A percentile compares a stretch with the other conserved stretches of the same genome.
These are phyloP conservation scores for Pseudomugil tenellus DNA, from an alignment of 2,797 vertebrate genomes.

Conservation along the genomic window DNA sequence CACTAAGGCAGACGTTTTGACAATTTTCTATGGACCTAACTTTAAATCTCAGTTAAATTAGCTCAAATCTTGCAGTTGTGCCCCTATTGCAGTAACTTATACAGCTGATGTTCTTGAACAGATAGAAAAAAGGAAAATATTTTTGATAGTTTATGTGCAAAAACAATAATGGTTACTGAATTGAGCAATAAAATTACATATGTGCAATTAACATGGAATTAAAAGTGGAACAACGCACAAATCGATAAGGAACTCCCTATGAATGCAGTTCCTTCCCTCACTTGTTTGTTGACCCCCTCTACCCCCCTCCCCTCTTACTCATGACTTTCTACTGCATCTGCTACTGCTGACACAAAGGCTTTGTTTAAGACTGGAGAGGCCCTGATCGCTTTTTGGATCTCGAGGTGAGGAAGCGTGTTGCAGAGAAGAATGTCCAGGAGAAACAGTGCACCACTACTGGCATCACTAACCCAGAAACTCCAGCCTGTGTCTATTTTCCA, in stretches of 20 bases:
- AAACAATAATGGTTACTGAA: slow-evolving; percentile 21
- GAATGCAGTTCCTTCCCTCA: background rate
- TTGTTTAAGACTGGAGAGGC: slow-evolving; percentile 50
- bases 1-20: background rate
- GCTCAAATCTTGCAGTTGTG: background rate
- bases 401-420: slow-evolving; percentile 4
- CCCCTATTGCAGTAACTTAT: slow-evolving; percentile 13
- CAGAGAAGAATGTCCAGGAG: slow-evolving; percentile 20
- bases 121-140: background rate
- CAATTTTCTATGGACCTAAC: background rate
- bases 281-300: slow-evolving; percentile 11
- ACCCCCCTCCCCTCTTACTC: slow-evolving; percentile 16
- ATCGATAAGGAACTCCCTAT: slow-evolving; percentile 6
- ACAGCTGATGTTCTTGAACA: background rate
- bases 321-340: slow-evolving; percentile 32
- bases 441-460: slow-evolving; percentile 9
- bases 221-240: background rate
- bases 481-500: slow-evolving; percentile 31
- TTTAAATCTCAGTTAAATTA: background rate
- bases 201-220: background rate
- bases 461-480: slow-evolving; percentile 44
- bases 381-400: too few species aligned
- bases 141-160: background rate
- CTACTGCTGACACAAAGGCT: slow-evolving; percentile 54
- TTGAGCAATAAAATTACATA: background rate